Percentiles rank a stretch among this genome's conserved stretches.
phyloP scores from a whole-genome alignment of 2,888 invertebrate genomes.

The Folsomia manolachei region DNA sequence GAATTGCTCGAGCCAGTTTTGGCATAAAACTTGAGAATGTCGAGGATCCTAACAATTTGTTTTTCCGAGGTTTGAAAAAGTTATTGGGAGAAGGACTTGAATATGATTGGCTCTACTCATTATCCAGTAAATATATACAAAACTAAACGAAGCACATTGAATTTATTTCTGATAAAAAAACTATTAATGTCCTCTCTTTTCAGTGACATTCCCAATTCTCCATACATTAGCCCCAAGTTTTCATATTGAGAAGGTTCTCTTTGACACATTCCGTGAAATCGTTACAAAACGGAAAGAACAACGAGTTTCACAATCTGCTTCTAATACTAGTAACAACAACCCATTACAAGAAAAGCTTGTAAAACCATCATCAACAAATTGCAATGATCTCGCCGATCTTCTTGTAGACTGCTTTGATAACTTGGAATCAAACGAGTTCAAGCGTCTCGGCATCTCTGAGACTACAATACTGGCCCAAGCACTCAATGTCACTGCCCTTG shows the following conservation, averaged over 20 bases:
- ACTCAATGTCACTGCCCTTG: constrained; percentile 32
- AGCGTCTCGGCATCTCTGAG: constrained; percentile 32
- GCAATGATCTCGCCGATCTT: constrained; percentile 35
- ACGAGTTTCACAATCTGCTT: background rate
- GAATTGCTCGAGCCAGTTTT: constrained; percentile 32
- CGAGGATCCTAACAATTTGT: constrained; percentile 25
- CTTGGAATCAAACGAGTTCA: constrained; percentile 29
- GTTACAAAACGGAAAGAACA: constrained; percentile 4
- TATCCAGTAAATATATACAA: constrained; percentile 25
- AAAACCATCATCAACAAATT: background rate
- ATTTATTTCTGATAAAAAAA: background rate
- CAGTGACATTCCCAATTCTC: constrained; percentile 37
- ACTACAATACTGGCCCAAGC: constrained; percentile 36
- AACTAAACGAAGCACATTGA: too few species aligned
- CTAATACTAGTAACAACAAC: background rate
- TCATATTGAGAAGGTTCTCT: constrained; percentile 24
- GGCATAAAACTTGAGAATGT: constrained; percentile 32
- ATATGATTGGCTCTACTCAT: constrained; percentile 27
- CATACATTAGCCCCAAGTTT: constrained; percentile 32
- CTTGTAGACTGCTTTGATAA: constrained; percentile 30
- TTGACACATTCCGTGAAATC: constrained; percentile 32
- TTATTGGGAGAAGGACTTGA: constrained; percentile 32
- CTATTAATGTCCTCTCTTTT: constrained; percentile 10
- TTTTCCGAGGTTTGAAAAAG: constrained; percentile 23
- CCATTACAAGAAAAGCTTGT: background rate